A percentile compares a stretch with the other conserved stretches of the same genome.
Conservation (phyloP, 2,888 invertebrate genomes). For the Cerastoderma edule region DNA sequence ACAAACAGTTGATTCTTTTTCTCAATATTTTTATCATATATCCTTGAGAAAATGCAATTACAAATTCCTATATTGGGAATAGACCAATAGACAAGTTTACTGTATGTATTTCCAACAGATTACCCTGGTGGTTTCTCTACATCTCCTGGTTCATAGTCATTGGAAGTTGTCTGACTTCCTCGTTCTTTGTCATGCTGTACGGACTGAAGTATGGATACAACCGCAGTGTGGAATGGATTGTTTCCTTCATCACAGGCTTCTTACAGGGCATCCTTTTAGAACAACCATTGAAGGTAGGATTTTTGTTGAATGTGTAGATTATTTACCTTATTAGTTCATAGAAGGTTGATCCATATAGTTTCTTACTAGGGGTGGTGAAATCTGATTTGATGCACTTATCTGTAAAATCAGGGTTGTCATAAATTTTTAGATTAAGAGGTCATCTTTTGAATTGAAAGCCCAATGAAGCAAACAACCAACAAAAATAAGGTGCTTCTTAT, state of each 20-base stretch:
- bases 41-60: too few species aligned
- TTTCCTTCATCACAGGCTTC: slow-evolving; percentile 75
- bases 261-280: slow-evolving; percentile 62
- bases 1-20: too few species aligned
- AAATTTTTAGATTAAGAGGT: neutral
- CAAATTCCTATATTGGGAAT: too few species aligned
- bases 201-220: slow-evolving; percentile 77
- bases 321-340: too few species aligned
- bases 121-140: slow-evolving; percentile 78
- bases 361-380: neutral
- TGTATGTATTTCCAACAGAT: slow-evolving; percentile 47
- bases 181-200: slow-evolving; percentile 77
- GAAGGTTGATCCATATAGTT: neutral
- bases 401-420: neutral
- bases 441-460: neutral
- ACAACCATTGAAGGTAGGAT: slow-evolving; percentile 66
- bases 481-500: too few species aligned
- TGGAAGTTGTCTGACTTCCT: slow-evolving; percentile 59
- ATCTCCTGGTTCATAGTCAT: slow-evolving; percentile 70
- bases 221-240: slow-evolving; percentile 74
- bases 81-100: too few species aligned
- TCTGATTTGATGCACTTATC: neutral
- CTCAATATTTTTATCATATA: too few species aligned
- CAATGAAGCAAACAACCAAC: too few species aligned
- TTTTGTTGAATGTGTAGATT: neutral